Evolutionary conservation across 64 coral and sea anemone genomes (phyloP), one percentile per base, ranked within the genome.

Genomic region (Montipora foliosa): DNA sequence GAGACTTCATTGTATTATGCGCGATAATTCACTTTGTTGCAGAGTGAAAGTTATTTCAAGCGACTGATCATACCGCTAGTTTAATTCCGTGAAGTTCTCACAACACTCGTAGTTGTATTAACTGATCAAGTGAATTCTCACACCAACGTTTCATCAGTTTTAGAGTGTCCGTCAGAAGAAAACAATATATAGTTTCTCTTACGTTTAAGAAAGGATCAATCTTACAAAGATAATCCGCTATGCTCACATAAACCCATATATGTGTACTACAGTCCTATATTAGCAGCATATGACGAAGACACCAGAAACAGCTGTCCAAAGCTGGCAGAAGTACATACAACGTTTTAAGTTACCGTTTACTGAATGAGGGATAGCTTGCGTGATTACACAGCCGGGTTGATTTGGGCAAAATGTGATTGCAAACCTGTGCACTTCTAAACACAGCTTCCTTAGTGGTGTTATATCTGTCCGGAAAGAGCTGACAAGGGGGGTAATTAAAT

Each of bases 401-500:
- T 71, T 71, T 71, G 21, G 68, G 5, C 8, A 71, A 9, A 71
- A 20, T 71, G 68, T 71, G 21, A 21, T 64, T 64, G 68, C 68
- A 21, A 21, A 21, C 4, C 19, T 24, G 68, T n/a, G 20, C 21
- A 6, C 3, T 24, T 71, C 20, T 15, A 7, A 8, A 17, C 68
- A 71, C 68, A 64, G 13, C 9, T 64, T 71, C 68, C 17, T 24
- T 8, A 7, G 10, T 71, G 4, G 46, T 49, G 5, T 78, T 78
- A 76, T 78, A 50, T 78, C 46, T 71, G 19, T 19, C 82, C 82
- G 64, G 64, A 86, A 84, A 86, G 47, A 14, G 3, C n/a, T 71
- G 0, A 71, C 44, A 20, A 71, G 66, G 46, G 68, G 46, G 22
- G 47, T 10, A 66, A 82, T 64, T 82, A 64, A 82, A 62, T 82